These are phyloP conservation scores for Coccyzus lansbergi DNA, from an alignment of 2,797 vertebrate species.

Conservation along the genomic window DNA sequence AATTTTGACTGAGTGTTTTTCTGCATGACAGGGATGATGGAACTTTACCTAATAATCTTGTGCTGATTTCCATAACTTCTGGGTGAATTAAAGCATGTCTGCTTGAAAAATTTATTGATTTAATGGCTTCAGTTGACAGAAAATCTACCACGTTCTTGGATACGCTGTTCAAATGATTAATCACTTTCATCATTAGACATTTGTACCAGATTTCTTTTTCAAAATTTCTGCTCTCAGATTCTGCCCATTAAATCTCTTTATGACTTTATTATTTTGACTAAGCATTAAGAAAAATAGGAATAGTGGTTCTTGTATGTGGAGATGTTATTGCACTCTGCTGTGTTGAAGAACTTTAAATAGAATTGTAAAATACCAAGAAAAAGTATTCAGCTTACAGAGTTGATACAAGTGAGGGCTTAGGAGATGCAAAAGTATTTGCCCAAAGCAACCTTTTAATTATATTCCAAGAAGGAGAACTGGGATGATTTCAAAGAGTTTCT, in stretches of 20 bases:
- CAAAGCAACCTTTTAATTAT: neutral
- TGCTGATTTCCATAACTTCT: neutral
- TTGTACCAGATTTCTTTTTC: neutral
- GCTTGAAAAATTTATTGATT: neutral
- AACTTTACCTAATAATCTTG: conserved; percentile 1
- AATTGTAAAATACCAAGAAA: neutral
- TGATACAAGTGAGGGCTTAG: neutral
- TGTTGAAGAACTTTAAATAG: neutral
- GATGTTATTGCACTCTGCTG: neutral
- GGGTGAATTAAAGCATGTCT: conserved; percentile 11
- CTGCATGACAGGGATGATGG: neutral
- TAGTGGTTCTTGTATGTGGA: neutral
- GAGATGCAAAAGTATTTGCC: neutral
- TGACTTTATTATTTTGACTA: conserved; percentile 2
- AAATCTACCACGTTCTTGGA: neutral
- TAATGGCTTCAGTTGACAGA: conserved; percentile 5
- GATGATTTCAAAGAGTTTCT: neutral
- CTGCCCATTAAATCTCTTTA: neutral
- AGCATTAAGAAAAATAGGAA: neutral
- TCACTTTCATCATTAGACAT: neutral
- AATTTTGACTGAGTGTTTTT: neutral
- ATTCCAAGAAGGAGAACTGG: neutral
- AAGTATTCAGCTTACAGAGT: neutral
- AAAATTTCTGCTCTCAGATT: conserved; percentile 4
- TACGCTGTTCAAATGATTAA: conserved; percentile 24